These are phyloP conservation scores for Bradynema listronoti DNA, from an alignment of 1,140 invertebrate species.

Conservation along the genomic window DNA sequence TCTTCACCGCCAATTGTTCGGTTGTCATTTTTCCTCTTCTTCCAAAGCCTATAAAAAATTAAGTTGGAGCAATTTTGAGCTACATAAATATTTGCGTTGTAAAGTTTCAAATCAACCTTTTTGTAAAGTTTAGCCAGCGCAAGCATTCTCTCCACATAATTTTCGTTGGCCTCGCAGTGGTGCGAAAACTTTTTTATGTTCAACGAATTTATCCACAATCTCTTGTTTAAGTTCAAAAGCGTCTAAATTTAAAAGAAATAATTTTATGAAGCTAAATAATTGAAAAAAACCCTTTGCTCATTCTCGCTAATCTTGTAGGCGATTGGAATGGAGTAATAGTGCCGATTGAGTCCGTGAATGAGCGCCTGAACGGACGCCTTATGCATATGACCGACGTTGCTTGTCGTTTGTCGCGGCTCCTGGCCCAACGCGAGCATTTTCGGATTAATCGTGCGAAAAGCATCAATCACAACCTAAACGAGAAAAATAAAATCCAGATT, in stretches of 20 bases:
- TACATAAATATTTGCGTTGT: not conserved
- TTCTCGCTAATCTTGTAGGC: slow-evolving; percentile 98
- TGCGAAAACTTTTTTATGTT: slow-evolving; percentile 86
- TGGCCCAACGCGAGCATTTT: slow-evolving; percentile 98
- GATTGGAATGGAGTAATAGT: slow-evolving; percentile 99
- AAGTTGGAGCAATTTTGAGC: not conserved
- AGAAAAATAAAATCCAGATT: slow-evolving; percentile 5
- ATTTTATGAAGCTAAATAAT: not conserved
- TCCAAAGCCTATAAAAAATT: slow-evolving; percentile 68
- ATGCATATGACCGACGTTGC: slow-evolving; percentile 93
- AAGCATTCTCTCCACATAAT: slow-evolving; percentile 88
- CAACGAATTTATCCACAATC: slow-evolving; percentile 98
- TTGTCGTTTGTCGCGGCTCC: slow-evolving; percentile 96
- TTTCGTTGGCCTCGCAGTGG: slow-evolving; percentile 77
- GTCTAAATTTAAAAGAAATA: not conserved
- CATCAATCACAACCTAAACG: slow-evolving; percentile 63
- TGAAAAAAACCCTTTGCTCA: slow-evolving; percentile 71
- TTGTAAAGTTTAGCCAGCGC: slow-evolving; percentile 96
- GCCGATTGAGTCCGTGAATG: slow-evolving; percentile 95
- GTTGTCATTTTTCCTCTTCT: slow-evolving; percentile 99
- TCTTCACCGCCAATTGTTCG: slow-evolving; percentile 96
- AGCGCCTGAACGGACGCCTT: slow-evolving; percentile 98
- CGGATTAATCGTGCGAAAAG: slow-evolving; percentile 80
- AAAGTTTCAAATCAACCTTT: slow-evolving; percentile 72
- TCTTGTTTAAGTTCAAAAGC: slow-evolving; percentile 76